Base-by-base conservation (phyloP, 2,888 invertebrate genomes). In the Odontocerum albicorne region DNA sequence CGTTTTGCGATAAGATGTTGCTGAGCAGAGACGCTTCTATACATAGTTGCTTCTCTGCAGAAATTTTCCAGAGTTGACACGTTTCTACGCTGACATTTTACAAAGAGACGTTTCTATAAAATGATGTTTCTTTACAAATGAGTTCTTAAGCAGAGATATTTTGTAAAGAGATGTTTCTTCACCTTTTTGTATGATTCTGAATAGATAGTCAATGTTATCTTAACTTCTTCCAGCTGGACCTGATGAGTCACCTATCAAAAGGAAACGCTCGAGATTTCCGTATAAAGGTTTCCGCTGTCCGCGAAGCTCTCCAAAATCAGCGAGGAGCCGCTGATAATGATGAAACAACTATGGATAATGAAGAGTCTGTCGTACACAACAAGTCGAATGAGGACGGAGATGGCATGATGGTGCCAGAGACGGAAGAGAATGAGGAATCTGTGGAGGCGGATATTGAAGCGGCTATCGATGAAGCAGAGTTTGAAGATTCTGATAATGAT, bases 251-350 rank as follows among this genome's bases (percentile, higher is more conserved):
- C 44, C 33, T 61, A 16, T 50, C 61, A 3, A 45, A 49, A 31
- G 56, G 59, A 2, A 59, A 38, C 13, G 61, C 61, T 6, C 49
- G 61, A 20, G 61, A 61, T 39, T 61, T 61, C 44, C 43, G 56
- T 16, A 61, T 61, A 7, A 56, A 50, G 19, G 56, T 56, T 2
- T 53, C 59, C 2, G 49, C 38, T 3, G 47, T 61, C 3, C 46
- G 49, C 21, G 56, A 59, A 38, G 59, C 59, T 8, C 49, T 61
- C 16, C 15, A 15, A 20, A 22, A 19, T 4, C 31, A 43, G n/a
- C 7, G 19, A 7, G 32, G 19, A n/a, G 15, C 12, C 15, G n/a
- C n/a, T 36, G 15, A 36, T 8, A 27, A 16, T 4, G 36, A 16
- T 6, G 36, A 8, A 3, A 19, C 22, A 15, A n/a, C 38, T 40